Conservation (phyloP, 2,113 vertebrate species). For the Cromileptes altivelis region DNA sequence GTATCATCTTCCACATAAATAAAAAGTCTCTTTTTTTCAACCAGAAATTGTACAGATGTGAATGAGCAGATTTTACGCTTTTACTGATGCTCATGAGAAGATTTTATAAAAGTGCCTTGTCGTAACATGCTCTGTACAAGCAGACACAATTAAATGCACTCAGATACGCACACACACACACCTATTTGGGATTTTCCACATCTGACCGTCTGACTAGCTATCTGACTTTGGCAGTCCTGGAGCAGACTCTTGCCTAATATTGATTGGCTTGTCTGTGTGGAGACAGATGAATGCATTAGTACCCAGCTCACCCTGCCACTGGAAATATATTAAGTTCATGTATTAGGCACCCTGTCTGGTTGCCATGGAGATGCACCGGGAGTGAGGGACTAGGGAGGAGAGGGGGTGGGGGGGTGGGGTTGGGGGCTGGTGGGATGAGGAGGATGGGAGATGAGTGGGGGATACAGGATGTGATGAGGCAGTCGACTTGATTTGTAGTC, state of each 20-base stretch:
- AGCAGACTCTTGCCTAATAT: slow-evolving; percentile 81
- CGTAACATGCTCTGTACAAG: not conserved
- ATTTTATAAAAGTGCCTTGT: slow-evolving; percentile 48
- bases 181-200: slow-evolving; percentile 63
- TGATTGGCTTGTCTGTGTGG: slow-evolving; percentile 85
- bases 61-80: slow-evolving; percentile 15
- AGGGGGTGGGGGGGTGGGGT: slow-evolving; percentile 13
- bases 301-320: slow-evolving; percentile 85
- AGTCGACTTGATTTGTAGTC: slow-evolving; percentile 83
- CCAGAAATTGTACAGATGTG: not conserved
- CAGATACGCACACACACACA: not conserved
- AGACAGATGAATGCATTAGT: slow-evolving; percentile 89
- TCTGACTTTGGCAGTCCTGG: slow-evolving; percentile 75
- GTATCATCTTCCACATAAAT: not conserved
- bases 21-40: not conserved
- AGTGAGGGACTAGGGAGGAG: slow-evolving; percentile 68
- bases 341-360: slow-evolving; percentile 89
- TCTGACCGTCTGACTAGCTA: slow-evolving; percentile 45
- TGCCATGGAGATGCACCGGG: slow-evolving; percentile 84
- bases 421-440: slow-evolving; percentile 29
- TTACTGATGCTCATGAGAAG: slow-evolving; percentile 10
- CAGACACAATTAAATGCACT: slow-evolving; percentile 47
- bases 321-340: slow-evolving; percentile 89
- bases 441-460: slow-evolving; percentile 72
- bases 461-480: slow-evolving; percentile 82